phyloP scores from a whole-genome alignment of 2,113 vertebrate genomes.

The Amphilophus citrinellus region DNA sequence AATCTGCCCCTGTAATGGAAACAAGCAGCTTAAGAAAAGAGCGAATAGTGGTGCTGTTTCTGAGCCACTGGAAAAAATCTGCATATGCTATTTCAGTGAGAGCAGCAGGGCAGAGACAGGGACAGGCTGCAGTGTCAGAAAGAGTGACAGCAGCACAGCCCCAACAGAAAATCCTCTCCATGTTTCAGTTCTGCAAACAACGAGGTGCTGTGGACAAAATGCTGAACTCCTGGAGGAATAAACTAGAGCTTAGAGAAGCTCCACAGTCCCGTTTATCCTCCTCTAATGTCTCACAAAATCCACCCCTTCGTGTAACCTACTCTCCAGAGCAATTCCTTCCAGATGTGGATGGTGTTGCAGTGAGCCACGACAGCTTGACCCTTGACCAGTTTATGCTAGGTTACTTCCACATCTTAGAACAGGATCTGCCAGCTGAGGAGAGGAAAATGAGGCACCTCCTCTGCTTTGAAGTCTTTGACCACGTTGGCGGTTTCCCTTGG shows the following conservation, averaged over 20 bases:
- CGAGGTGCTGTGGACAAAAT: constrained; percentile 83
- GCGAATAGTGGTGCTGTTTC: constrained; percentile 89
- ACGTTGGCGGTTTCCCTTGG: constrained; percentile 89
- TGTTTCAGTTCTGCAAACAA: constrained; percentile 84
- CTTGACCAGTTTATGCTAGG: constrained; percentile 96
- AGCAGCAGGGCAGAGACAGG: constrained; percentile 64
- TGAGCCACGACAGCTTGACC: constrained; percentile 85
- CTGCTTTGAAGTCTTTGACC: constrained; percentile 96
- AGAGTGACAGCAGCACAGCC: constrained; percentile 15
- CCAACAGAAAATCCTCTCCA: constrained; percentile 50
- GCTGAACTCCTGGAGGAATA: constrained; percentile 84
- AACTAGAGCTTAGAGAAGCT: constrained; percentile 18
- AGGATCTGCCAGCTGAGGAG: constrained; percentile 87
- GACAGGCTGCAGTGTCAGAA: constrained; percentile 29
- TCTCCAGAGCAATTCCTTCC: constrained; percentile 92
- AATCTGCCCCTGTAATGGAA: constrained; percentile 75
- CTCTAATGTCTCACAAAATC: constrained; percentile 62
- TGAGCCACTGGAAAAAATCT: constrained; percentile 93
- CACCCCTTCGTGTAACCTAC: constrained; percentile 65
- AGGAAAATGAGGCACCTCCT: constrained; percentile 91
- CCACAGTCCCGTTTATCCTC: neutral
- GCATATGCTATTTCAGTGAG: constrained; percentile 81
- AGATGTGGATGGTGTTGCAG: constrained; percentile 73
- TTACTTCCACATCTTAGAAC: constrained; percentile 94
- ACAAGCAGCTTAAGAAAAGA: constrained; percentile 88